These are phyloP conservation scores for Pithys albifrons DNA, from an alignment of 2,113 vertebrate species.

Conservation along the genomic window DNA sequence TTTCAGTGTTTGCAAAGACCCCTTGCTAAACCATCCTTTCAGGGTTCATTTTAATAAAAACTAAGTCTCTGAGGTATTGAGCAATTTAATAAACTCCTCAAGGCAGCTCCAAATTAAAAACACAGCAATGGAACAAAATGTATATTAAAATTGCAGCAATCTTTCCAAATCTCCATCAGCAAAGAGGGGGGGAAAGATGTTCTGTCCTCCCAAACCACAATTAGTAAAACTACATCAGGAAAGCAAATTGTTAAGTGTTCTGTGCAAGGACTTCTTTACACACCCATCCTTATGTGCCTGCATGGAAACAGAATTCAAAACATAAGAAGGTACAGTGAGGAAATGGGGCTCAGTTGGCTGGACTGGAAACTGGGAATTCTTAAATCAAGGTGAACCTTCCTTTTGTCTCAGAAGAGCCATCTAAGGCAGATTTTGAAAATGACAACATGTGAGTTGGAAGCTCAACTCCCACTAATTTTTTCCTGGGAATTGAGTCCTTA, in stretches of 20 bases:
- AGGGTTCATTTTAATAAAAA: slow-evolving; percentile 3
- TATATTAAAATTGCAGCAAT: neutral
- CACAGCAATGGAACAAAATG: neutral
- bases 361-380: neutral
- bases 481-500: neutral
- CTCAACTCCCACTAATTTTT: slow-evolving; percentile 24
- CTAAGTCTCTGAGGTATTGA: neutral
- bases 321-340: neutral
- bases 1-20: neutral
- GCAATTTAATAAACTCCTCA: neutral
- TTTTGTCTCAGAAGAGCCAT: neutral
- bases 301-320: neutral
- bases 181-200: neutral
- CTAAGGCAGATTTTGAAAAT: neutral
- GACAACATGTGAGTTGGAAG: neutral
- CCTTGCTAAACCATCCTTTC: neutral
- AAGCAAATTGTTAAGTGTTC: neutral
- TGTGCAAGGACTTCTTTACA: neutral
- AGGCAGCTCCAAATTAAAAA: neutral
- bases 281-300: neutral
- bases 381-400: neutral
- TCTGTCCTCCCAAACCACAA: neutral
- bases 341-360: neutral
- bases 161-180: neutral
- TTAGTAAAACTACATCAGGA: neutral